Evolutionary conservation across 2,797 vertebrate species (phyloP).

Genomic region (Manis crassicaudata): DNA sequence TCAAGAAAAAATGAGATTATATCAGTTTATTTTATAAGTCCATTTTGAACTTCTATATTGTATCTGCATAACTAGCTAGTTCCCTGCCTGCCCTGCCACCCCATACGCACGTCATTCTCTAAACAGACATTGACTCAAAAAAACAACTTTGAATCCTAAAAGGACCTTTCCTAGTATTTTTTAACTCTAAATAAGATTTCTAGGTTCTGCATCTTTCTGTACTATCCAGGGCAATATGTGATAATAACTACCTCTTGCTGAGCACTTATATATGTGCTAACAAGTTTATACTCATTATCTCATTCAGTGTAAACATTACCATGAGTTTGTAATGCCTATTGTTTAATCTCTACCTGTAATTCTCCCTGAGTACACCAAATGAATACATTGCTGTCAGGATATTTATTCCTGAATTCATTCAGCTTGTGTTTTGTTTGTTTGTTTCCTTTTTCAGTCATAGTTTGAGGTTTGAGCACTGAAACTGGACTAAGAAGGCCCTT

Average conservation of each 20-base stretch:
- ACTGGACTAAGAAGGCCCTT: background rate
- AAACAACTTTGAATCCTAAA: constrained; percentile 19
- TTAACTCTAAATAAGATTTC: background rate
- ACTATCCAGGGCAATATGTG: background rate
- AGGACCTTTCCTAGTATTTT: background rate
- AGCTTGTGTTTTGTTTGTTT: background rate
- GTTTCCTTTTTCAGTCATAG: background rate
- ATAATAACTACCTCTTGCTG: background rate
- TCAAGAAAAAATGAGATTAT: constrained; percentile 41
- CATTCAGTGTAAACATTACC: constrained; percentile 28
- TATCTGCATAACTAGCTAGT: background rate
- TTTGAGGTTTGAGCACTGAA: background rate
- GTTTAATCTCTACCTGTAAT: background rate
- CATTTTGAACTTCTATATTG: background rate
- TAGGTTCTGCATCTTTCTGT: background rate
- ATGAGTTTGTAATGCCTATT: background rate
- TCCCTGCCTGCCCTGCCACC: background rate
- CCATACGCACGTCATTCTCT: background rate
- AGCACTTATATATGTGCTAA: constrained; percentile 8
- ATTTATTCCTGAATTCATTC: background rate
- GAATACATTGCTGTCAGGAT: background rate
- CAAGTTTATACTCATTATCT: background rate
- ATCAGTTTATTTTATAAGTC: constrained; percentile 17
- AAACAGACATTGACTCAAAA: background rate
- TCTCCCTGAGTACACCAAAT: background rate